Evolutionary conservation across 1,140 invertebrate genomes (phyloP).

Genomic region (Oreohelix idahoensis): DNA sequence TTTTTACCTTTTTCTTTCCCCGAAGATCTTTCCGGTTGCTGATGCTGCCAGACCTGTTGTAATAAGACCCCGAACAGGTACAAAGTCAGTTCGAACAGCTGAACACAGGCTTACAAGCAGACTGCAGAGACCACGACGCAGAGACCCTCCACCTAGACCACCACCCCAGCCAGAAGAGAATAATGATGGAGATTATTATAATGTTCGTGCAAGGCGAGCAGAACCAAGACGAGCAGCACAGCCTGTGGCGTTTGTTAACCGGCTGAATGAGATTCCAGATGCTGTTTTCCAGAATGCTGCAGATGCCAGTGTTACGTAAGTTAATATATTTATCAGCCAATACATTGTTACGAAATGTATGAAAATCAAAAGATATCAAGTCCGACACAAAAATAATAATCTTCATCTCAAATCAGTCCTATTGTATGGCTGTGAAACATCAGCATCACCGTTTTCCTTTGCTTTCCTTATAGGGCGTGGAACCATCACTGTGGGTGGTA

Average conservation of each 20-base stretch:
- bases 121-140: constrained; percentile 25
- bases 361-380: no score
- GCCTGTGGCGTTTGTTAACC: no score
- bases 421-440: no score
- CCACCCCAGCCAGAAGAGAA: not conserved
- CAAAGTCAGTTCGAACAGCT: not conserved
- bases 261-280: no score
- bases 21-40: not conserved
- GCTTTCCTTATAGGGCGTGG: no score
- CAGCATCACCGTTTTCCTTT: no score
- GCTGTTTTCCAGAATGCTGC: not conserved
- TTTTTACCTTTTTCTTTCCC: not conserved
- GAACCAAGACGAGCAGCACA: not conserved
- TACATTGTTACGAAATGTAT: no score
- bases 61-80: not conserved
- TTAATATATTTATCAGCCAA: no score
- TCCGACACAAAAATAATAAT: no score
- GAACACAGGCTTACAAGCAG: constrained; percentile 14
- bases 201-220: not conserved
- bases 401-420: no score
- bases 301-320: not conserved
- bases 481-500: no score
- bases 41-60: not conserved
- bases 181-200: not conserved
- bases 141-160: constrained; percentile 7